A percentile compares a stretch with the other conserved stretches of the same genome.
These are phyloP conservation scores for Andrena bicolor DNA, from an alignment of 2,888 invertebrate species.

Conservation along the genomic window DNA sequence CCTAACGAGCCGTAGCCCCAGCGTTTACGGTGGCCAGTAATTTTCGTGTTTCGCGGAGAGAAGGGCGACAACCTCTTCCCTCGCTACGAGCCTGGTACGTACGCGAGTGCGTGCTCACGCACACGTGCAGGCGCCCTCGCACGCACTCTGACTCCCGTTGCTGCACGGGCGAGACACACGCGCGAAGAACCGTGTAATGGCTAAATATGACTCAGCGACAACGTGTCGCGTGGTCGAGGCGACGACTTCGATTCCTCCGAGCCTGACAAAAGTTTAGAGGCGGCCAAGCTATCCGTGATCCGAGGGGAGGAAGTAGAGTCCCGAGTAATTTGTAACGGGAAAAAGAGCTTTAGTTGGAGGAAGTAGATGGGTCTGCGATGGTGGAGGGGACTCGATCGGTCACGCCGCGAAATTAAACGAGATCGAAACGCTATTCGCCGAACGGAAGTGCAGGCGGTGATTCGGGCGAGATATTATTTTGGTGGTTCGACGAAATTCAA, in stretches of 20 bases:
- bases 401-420: neutral
- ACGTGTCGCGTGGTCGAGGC: constrained; percentile 27
- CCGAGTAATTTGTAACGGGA: neutral
- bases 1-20: constrained; percentile 24
- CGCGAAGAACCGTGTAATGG: constrained; percentile 57
- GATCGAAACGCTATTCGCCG: too few species aligned
- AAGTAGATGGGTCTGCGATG: too few species aligned
- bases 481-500: neutral
- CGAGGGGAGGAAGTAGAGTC: neutral
- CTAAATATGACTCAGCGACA: constrained; percentile 68
- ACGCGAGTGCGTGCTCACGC: constrained; percentile 40
- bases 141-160: constrained; percentile 11
- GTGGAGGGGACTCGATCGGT: neutral
- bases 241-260: constrained; percentile 59
- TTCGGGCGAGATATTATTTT: too few species aligned
- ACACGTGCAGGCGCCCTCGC: constrained; percentile 14
- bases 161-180: constrained; percentile 39
- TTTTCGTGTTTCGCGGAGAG: constrained; percentile 37
- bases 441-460: too few species aligned
- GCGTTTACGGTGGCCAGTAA: constrained; percentile 34
- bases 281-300: neutral
- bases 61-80: constrained; percentile 52
- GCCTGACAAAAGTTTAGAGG: too few species aligned
- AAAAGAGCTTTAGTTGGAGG: neutral
- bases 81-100: constrained; percentile 42